phyloP scores from a whole-genome alignment of 2,888 invertebrate species.

The Hyalella azteca region DNA sequence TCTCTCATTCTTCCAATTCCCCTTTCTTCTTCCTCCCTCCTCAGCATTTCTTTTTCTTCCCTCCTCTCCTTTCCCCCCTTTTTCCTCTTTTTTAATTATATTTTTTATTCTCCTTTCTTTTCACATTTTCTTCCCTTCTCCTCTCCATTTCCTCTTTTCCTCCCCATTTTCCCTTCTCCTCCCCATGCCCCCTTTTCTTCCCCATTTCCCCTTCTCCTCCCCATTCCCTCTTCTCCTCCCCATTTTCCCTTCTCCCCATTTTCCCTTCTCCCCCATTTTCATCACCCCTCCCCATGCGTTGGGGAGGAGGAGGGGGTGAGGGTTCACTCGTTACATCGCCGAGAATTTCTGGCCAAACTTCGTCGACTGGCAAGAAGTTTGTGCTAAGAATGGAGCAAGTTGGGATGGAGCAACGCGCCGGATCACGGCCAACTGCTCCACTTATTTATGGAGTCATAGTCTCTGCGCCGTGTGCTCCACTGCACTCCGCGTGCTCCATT shows the following conservation, averaged over 20 bases:
- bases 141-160: too few species aligned
- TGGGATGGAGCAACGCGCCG: not conserved
- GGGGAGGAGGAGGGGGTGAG: too few species aligned
- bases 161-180: too few species aligned
- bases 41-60: too few species aligned
- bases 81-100: too few species aligned
- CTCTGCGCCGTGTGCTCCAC: not conserved
- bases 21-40: too few species aligned
- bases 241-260: not conserved
- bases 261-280: not conserved
- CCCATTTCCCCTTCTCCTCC: too few species aligned
- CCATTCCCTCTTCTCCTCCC: not conserved
- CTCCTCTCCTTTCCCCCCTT: too few species aligned
- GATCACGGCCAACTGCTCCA: not conserved
- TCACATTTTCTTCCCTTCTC: too few species aligned
- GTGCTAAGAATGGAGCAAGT: not conserved
- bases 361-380: not conserved
- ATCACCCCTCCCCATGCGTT: not conserved
- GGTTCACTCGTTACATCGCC: not conserved
- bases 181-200: too few species aligned
- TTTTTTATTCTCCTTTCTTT: too few species aligned
- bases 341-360: not conserved
- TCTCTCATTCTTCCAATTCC: too few species aligned
- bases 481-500: not conserved
- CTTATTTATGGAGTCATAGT: not conserved